Base-by-base conservation (phyloP, 2,797 vertebrate genomes). In the Sebastes cheni region DNA sequence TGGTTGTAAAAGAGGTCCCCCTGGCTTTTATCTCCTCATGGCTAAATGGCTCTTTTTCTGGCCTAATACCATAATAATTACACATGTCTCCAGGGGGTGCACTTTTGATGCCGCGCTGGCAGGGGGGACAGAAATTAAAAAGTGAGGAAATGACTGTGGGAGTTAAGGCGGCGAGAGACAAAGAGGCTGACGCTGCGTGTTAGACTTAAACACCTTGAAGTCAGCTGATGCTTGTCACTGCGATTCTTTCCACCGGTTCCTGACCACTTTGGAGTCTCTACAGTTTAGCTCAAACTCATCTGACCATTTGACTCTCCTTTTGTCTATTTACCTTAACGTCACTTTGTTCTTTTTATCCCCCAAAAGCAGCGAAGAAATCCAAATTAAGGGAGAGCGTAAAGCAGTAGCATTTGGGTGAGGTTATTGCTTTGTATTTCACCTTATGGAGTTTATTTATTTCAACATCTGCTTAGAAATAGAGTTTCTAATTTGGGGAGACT, bases 31-130 rank as follows among this genome's bases (percentile, higher is more conserved):
- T 93, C 93, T 93, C 79, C 77, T 89, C 59, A 54, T 85, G 87
- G 87, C 84, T 90, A 94, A 95, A 94, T 86, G 83, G 87, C 78
- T 89, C 88, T 91, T 94, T 90, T 89, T 90, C 84, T 85, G 86
- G 87, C 72, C 86, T 96, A 96, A 96, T 96, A 91, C 95, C 90
- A 94, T 91, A 93, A 95, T 96, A 95, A 96, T 96, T 96, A 93
- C 95, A 88, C 83, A 80, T 6, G 72, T 69, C 95, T 68, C 83
- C 93, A 84, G 94, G 95, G 93, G 95, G 93, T 85, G 65, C 67
- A 89, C 85, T 89, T 92, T 91, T 93, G 91, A 94, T 91, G 88
- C 78, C n/a, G 61, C 25, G 34, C 77, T 82, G 64, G 86, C 76
- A 23, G 86, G 72, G 9, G 84, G 83, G 72, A 77, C 67, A 91